Conservation (phyloP, 2,113 vertebrate species). For the Brachirus orientalis region DNA sequence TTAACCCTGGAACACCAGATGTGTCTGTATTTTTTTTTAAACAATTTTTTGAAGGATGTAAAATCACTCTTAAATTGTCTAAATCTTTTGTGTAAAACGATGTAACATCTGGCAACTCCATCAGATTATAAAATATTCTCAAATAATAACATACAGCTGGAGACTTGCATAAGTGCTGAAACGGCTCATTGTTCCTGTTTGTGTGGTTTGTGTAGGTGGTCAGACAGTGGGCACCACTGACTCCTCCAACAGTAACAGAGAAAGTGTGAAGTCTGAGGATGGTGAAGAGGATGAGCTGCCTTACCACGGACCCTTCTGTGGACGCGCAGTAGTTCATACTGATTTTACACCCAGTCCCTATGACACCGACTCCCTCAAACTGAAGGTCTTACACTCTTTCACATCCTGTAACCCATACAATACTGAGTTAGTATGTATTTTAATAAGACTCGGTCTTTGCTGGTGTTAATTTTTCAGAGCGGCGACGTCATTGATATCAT, state of each 20-base stretch:
- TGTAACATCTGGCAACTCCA: neutral
- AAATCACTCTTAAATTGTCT: slow-evolving; percentile 1
- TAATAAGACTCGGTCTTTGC: neutral
- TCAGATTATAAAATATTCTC: slow-evolving; percentile 13
- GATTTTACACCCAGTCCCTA: slow-evolving; percentile 98
- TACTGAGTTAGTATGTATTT: neutral
- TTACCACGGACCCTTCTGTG: slow-evolving; percentile 94
- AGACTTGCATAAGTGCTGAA: neutral
- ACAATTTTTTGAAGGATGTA: slow-evolving; percentile 16
- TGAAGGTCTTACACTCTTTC: slow-evolving; percentile 83
- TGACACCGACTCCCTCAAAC: slow-evolving; percentile 95
- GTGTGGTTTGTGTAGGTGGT: slow-evolving; percentile 82
- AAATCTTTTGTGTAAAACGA: slow-evolving; percentile 11
- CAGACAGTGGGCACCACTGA: slow-evolving; percentile 97
- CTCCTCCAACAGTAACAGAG: slow-evolving; percentile 96
- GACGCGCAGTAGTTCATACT: slow-evolving; percentile 92
- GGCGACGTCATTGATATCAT: slow-evolving; percentile 97
- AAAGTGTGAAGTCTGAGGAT: slow-evolving; percentile 97
- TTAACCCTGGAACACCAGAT: slow-evolving; percentile 38
- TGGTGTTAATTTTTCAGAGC: slow-evolving; percentile 77
- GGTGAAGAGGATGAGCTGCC: slow-evolving; percentile 95
- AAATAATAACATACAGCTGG: neutral
- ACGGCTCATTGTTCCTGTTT: neutral
- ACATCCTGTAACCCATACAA: too few relatives aligned
- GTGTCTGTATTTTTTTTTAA: slow-evolving; percentile 34